phyloP scores from a whole-genome alignment of 2,113 vertebrate genomes.

The Gobius niger region DNA sequence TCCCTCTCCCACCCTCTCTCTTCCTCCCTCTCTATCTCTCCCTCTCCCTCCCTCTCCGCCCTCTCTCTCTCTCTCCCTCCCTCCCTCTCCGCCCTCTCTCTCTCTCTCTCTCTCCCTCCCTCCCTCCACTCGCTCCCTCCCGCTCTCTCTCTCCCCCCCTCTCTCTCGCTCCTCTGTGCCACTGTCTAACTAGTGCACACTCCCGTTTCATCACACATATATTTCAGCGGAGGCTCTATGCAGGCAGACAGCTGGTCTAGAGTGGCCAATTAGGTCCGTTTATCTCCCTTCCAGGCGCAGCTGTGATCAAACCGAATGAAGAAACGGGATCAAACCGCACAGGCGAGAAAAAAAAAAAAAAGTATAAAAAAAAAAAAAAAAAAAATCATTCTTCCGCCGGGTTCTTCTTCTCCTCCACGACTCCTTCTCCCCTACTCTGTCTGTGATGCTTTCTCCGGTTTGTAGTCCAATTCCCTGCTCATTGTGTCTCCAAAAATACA shows the following conservation, averaged over 20 bases:
- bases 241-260: conserved; percentile 72
- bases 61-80: too few species aligned
- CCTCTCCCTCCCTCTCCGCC: background rate
- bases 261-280: conserved; percentile 76
- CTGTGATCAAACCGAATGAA: conserved; percentile 73
- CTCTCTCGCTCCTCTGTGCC: conserved; percentile 16
- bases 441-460: conserved; percentile 48
- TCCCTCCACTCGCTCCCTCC: background rate
- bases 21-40: background rate
- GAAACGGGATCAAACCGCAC: conserved; percentile 71
- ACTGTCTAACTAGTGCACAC: conserved; percentile 1
- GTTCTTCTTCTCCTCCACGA: conserved; percentile 50
- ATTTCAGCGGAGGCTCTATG: conserved; percentile 61
- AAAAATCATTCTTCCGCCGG: conserved; percentile 65
- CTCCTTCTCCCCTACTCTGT: conserved; percentile 41
- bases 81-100: background rate
- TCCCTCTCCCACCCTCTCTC: background rate
- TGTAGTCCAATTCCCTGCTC: conserved; percentile 41
- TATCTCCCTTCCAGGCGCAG: conserved; percentile 74
- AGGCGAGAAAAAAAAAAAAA: conserved; percentile 19
- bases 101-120: background rate
- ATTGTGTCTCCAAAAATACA: conserved; percentile 13
- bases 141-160: background rate
- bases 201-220: conserved; percentile 59
- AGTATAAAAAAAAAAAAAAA: background rate